These are phyloP conservation scores for Leuciscus waleckii DNA, from an alignment of 2,797 vertebrate genomes.

Conservation along the genomic window DNA sequence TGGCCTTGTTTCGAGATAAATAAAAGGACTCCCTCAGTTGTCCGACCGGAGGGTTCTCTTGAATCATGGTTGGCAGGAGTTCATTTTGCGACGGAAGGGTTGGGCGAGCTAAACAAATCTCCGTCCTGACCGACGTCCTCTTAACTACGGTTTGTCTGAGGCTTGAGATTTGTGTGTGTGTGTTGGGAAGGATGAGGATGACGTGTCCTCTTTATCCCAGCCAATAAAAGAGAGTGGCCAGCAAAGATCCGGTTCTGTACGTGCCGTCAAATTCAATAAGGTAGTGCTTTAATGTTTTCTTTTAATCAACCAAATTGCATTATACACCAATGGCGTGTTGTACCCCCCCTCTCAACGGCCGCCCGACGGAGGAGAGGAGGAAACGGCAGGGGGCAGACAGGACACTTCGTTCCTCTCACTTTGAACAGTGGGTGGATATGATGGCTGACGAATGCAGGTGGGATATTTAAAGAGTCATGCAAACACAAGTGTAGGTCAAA, in stretches of 20 bases:
- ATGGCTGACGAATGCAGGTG: constrained; percentile 37
- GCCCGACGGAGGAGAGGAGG: constrained; percentile 42
- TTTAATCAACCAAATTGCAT: constrained; percentile 91
- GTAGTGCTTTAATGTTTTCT: constrained; percentile 87
- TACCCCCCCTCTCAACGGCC: constrained; percentile 58
- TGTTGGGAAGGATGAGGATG: constrained; percentile 69
- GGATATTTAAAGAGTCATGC: constrained; percentile 26
- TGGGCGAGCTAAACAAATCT: constrained; percentile 75
- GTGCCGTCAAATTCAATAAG: constrained; percentile 89
- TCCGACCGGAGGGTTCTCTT: constrained; percentile 60
- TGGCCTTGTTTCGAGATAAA: constrained; percentile 76
- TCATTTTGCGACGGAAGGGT: constrained; percentile 58
- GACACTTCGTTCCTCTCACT: constrained; percentile 43
- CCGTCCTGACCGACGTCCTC: constrained; percentile 76
- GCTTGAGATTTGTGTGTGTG: constrained; percentile 60
- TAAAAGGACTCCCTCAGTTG: constrained; percentile 70
- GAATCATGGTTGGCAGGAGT: constrained; percentile 75
- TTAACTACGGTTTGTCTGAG: constrained; percentile 78
- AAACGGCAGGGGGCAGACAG: constrained; percentile 50
- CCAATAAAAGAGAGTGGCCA: constrained; percentile 87
- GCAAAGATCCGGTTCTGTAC: constrained; percentile 82
- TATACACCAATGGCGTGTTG: constrained; percentile 75
- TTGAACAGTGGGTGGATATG: constrained; percentile 12
- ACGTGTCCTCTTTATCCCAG: constrained; percentile 82
- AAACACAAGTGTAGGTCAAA: constrained; percentile 41